A percentile compares a stretch with the other conserved stretches of the same genome.
These are phyloP conservation scores for Leucoraja erinaceus DNA, from an alignment of 2,113 vertebrate genomes.

Conservation along the genomic window DNA sequence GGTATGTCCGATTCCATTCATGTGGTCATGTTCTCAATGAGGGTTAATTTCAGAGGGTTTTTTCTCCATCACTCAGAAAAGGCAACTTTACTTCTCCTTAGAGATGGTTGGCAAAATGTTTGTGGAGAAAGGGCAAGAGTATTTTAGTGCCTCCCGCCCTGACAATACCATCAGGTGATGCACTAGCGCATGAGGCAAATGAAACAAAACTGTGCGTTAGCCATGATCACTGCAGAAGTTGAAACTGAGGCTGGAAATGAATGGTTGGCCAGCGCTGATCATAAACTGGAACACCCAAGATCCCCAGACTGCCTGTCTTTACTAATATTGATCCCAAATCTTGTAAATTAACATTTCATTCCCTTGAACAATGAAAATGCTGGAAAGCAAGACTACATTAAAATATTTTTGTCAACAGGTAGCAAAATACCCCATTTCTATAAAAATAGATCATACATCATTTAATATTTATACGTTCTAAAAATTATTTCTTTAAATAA, in stretches of 20 bases:
- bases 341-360: not conserved
- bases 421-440: not conserved
- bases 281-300: not conserved
- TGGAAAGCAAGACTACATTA: not conserved
- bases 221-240: not conserved
- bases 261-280: not conserved
- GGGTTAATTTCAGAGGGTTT: not conserved
- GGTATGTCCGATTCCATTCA: too few relatives aligned
- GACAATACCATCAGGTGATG: not conserved
- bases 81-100: not conserved
- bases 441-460: not conserved
- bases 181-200: not conserved
- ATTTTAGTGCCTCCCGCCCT: not conserved
- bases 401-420: not conserved
- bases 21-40: not conserved
- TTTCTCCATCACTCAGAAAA: not conserved
- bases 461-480: not conserved
- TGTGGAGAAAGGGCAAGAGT: not conserved
- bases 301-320: not conserved
- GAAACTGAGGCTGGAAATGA: not conserved
- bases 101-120: not conserved
- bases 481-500: not conserved
- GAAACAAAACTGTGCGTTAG: not conserved
- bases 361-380: not conserved
- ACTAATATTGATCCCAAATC: not conserved